Evolutionary conservation across 2,888 invertebrate species (phyloP).

Genomic region (Mesorhabditis belari): DNA sequence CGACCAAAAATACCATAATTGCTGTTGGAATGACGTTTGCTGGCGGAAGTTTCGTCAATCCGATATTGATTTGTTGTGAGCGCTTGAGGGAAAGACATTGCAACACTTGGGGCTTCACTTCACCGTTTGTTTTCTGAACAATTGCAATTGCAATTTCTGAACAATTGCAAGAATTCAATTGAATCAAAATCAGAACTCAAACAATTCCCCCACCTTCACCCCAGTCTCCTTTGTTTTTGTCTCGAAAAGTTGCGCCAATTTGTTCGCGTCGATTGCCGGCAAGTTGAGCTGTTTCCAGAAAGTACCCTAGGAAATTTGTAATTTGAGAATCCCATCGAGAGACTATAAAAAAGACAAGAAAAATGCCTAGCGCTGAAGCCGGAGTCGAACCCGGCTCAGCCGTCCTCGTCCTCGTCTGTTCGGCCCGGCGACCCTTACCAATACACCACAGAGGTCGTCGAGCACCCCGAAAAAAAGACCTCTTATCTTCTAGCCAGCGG

Average conservation of each 20-base stretch:
- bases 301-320: conserved; percentile 29
- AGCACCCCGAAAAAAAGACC: not conserved
- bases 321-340: not conserved
- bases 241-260: conserved; percentile 92
- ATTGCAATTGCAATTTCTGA: not conserved
- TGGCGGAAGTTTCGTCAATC: conserved; percentile 95
- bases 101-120: conserved; percentile 74
- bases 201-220: conserved; percentile 28
- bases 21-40: conserved; percentile 97
- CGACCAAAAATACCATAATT: conserved; percentile 47
- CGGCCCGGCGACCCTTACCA: too few species aligned
- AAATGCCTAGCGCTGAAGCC: too few species aligned
- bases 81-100: conserved; percentile 85
- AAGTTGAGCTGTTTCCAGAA: conserved; percentile 82
- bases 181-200: not conserved
- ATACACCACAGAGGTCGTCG: not conserved
- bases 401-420: too few species aligned
- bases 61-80: conserved; percentile 98
- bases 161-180: not conserved
- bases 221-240: conserved; percentile 74
- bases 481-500: conserved; percentile 5
- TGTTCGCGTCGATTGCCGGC: conserved; percentile 79
- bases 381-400: too few species aligned
- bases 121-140: conserved; percentile 28
- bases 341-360: not conserved